A percentile compares a stretch with the other conserved stretches of the same genome.
Conservation (phyloP, 2,888 invertebrate genomes). For the Disparrhopalites patrizii region DNA sequence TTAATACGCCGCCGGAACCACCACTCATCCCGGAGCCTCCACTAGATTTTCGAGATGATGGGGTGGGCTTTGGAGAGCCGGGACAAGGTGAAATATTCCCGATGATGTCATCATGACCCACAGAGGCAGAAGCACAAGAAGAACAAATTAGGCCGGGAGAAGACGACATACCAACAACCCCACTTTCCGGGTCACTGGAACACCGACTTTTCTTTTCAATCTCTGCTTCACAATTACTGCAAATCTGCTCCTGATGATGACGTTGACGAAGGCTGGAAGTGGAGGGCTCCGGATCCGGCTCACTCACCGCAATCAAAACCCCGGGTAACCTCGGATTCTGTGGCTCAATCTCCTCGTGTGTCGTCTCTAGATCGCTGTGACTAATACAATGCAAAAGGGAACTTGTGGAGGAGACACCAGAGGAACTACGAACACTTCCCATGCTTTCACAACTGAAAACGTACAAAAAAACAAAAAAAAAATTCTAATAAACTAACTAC, state of each 20-base stretch:
- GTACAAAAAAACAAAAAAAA: constrained; percentile 25
- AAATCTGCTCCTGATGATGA: constrained; percentile 23
- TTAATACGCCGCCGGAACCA: constrained; percentile 47
- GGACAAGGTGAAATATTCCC: constrained; percentile 16
- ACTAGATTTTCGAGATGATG: background rate
- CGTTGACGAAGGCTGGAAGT: constrained; percentile 23
- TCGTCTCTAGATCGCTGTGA: constrained; percentile 45
- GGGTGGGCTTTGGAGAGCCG: constrained; percentile 7
- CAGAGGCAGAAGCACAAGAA: background rate
- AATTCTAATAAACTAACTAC: constrained; percentile 29
- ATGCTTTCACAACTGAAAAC: constrained; percentile 47
- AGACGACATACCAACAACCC: background rate
- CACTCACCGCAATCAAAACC: constrained; percentile 44
- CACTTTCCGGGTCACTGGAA: constrained; percentile 4
- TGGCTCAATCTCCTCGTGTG: constrained; percentile 36
- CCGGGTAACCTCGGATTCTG: constrained; percentile 38
- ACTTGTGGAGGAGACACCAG: constrained; percentile 46
- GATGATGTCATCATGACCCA: background rate
- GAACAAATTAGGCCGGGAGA: constrained; percentile 1
- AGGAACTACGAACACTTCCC: constrained; percentile 48
- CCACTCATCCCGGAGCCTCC: constrained; percentile 19
- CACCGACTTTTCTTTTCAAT: background rate
- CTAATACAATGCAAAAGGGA: constrained; percentile 47
- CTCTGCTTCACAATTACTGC: constrained; percentile 16
- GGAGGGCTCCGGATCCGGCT: constrained; percentile 35